A percentile compares a stretch with the other conserved stretches of the same genome.
These are phyloP conservation scores for Nymphalis polychloros DNA, from an alignment of 2,888 invertebrate species.

Conservation along the genomic window DNA sequence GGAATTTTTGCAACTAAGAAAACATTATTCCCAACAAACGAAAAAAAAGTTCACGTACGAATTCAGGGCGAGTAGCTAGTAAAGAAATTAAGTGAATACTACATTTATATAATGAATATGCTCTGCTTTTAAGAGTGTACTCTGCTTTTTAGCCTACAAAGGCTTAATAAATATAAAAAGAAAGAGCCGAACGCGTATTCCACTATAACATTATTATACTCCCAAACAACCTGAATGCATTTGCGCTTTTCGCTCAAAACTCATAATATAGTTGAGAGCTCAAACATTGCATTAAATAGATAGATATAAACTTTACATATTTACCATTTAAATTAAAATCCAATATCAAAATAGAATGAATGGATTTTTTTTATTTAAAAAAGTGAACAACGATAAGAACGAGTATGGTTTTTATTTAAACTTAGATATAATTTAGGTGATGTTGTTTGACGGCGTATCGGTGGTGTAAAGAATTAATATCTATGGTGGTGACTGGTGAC, in stretches of 20 bases:
- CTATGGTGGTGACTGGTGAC: too few relatives aligned
- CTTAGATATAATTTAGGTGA: too few relatives aligned
- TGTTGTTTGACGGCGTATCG: too few relatives aligned
- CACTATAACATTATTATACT: background rate
- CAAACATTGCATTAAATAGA: background rate
- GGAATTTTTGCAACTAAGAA: too few relatives aligned
- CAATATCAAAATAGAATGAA: background rate
- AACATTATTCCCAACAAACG: too few relatives aligned
- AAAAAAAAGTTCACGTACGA: too few relatives aligned
- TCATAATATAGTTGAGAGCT: background rate
- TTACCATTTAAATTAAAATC: background rate
- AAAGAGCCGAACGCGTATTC: background rate
- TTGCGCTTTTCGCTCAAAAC: conserved; percentile 2
- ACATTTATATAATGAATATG: background rate
- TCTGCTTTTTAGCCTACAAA: conserved; percentile 1
- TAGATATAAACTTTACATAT: background rate
- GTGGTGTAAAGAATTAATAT: too few relatives aligned
- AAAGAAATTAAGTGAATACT: background rate
- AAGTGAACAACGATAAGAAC: too few relatives aligned
- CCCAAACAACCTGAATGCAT: background rate
- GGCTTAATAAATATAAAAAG: conserved; percentile 6
- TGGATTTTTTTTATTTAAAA: too few relatives aligned
- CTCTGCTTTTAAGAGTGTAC: background rate
- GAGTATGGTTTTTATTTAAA: too few relatives aligned
- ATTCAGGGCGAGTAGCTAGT: too few relatives aligned